These are phyloP conservation scores for Sylvia borin DNA, from an alignment of 2,797 vertebrate species.

Conservation along the genomic window DNA sequence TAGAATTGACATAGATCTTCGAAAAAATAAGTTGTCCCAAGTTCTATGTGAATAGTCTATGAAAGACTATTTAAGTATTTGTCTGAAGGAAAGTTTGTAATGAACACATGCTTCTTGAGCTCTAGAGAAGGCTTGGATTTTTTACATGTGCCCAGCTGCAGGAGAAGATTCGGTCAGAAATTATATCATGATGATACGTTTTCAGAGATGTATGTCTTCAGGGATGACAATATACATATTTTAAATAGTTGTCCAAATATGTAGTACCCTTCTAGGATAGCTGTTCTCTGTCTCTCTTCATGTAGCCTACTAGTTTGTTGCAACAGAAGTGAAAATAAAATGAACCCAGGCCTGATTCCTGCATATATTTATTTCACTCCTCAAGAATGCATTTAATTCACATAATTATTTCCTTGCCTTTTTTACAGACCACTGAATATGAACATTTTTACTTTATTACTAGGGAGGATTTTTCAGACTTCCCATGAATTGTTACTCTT, in stretches of 20 bases:
- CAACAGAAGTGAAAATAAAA: not conserved
- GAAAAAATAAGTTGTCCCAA: not conserved
- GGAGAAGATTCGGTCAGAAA: not conserved
- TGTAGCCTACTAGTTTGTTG: not conserved
- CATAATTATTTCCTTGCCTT: not conserved
- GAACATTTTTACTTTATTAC: not conserved
- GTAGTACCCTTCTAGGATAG: not conserved
- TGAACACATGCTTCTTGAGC: not conserved
- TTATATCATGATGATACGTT: not conserved
- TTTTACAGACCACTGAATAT: not conserved
- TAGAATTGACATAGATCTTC: not conserved
- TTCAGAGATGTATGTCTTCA: not conserved
- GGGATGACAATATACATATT: not conserved
- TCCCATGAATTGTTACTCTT: not conserved
- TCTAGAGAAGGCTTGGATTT: not conserved
- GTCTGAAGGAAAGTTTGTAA: not conserved
- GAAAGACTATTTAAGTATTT: not conserved
- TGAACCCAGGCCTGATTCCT: not conserved
- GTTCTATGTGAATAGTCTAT: not conserved
- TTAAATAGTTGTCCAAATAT: not conserved
- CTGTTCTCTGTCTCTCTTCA: not conserved
- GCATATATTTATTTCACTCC: not conserved
- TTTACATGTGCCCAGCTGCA: not conserved
- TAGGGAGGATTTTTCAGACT: not conserved
- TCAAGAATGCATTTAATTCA: slow-evolving; percentile 12